Conservation (phyloP, 2,888 invertebrate genomes). For the Parnassius smintheus region DNA sequence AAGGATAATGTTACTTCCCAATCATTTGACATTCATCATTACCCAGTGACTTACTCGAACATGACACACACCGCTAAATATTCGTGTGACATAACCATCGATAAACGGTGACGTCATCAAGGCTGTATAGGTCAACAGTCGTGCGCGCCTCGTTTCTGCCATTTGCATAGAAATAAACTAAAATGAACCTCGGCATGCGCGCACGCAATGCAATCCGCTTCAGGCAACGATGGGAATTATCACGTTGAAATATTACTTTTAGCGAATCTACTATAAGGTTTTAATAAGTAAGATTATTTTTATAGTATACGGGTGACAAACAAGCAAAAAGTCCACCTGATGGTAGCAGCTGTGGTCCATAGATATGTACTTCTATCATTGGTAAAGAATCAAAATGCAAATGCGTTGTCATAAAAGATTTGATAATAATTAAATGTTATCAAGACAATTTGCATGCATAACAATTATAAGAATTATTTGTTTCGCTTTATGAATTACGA, state of each 20-base stretch:
- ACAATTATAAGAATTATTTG: too few species aligned
- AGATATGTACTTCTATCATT: too few species aligned
- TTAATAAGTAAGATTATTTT: neutral
- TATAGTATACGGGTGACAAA: too few species aligned
- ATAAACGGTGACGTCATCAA: slow-evolving; percentile 52
- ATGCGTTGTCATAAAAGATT: too few species aligned
- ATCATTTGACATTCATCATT: slow-evolving; percentile 7
- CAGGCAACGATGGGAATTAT: slow-evolving; percentile 4
- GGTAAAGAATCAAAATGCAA: too few species aligned
- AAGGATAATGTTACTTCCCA: too few species aligned
- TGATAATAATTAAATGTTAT: too few species aligned
- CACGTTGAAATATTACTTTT: slow-evolving; percentile 2
- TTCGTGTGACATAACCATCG: slow-evolving; percentile 40
- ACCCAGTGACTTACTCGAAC: slow-evolving; percentile 19
- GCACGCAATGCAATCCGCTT: slow-evolving; percentile 22
- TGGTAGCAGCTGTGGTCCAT: too few species aligned
- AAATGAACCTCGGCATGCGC: slow-evolving; percentile 20
- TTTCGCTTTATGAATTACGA: too few species aligned
- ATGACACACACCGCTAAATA: slow-evolving; percentile 34
- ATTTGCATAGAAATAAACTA: slow-evolving; percentile 53
- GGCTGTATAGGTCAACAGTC: slow-evolving; percentile 51
- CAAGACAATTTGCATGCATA: too few species aligned
- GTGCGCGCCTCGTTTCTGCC: slow-evolving; percentile 46
- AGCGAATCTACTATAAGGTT: neutral
- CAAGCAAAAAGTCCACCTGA: too few species aligned